Base-by-base conservation (phyloP, 2,888 invertebrate genomes). In the Lithophane leautieri region DNA sequence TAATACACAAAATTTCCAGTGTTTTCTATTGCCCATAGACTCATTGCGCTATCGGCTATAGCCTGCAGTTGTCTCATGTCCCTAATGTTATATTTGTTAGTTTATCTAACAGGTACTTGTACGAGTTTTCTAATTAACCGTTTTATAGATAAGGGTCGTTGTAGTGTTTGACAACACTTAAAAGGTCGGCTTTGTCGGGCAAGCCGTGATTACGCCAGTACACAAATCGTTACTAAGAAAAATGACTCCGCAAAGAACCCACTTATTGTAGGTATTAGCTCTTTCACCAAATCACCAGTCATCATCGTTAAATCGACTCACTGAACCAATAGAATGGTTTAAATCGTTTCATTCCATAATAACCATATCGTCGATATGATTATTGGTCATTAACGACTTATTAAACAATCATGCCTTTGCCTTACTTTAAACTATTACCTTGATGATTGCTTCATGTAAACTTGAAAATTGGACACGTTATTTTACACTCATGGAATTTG, bases 131-230 rank as follows among this genome's bases (percentile, higher is more conserved):
- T 83, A 83, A 83, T 83, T 73, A 83, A 54, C 60, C 25, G 56
- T 66, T 81, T 83, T 84, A 66, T 81, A 65, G 76, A 71, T 70
- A 63, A 72, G 62, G 69, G 61, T 58, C 50, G 22, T 52, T 63
- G 61, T 69, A 56, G 52, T 69, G 85, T 81, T 82, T 85, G 70
- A 34, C 70, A 58, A 77, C 50, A 76, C 82, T 67, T 76, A 77
- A 77, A 65, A 54, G 25, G 44, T 50, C 60, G 25, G 19, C 2
- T 72, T 70, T 66, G 44, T 71, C 66, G 44, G 61, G n/a, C 63
- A 61, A 19, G 8, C 52, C 40, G 70, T 81, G 82, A 69, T 81
- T 75, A 65, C 58, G 28, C 12, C 14, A 19, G 42, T 70, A 16
- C 19, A 80, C 60, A 47, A 60, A 82, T 77, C 40, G 44, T 66